Evolutionary conservation across 2,797 vertebrate species (phyloP).

Genomic region (Anisognathus igniventris): DNA sequence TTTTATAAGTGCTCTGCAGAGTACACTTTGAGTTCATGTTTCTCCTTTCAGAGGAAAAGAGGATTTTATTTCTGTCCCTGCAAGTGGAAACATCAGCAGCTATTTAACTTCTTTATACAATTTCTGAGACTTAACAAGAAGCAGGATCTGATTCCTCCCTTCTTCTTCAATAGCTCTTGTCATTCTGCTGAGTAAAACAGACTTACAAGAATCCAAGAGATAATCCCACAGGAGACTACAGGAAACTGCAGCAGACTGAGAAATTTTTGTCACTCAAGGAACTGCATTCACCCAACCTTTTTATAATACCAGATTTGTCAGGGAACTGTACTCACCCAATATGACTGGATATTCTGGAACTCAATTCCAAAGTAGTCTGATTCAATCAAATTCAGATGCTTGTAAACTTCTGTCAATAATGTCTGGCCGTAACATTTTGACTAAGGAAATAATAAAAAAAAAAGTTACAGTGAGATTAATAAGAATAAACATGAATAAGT

Average conservation of each 20-base stretch:
- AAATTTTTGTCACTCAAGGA: background rate
- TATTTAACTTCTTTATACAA: background rate
- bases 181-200: background rate
- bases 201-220: background rate
- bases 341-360: conserved; percentile 89
- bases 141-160: background rate
- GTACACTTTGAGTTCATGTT: background rate
- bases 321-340: conserved; percentile 83
- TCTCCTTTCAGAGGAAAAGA: background rate
- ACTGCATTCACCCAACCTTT: background rate
- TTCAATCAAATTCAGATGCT: conserved; percentile 89
- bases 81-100: background rate
- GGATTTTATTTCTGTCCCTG: background rate
- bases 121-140: background rate
- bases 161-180: background rate
- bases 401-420: conserved; percentile 84
- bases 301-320: background rate
- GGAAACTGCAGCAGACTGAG: background rate
- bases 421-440: conserved; percentile 82
- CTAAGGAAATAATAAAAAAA: conserved; percentile 68
- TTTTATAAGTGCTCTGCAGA: background rate
- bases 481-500: background rate
- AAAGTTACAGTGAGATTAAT: background rate
- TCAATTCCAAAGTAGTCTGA: conserved; percentile 97
- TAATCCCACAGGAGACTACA: background rate